These are phyloP conservation scores for Junonia oenone DNA, from an alignment of 2,888 invertebrate species.

Conservation along the genomic window DNA sequence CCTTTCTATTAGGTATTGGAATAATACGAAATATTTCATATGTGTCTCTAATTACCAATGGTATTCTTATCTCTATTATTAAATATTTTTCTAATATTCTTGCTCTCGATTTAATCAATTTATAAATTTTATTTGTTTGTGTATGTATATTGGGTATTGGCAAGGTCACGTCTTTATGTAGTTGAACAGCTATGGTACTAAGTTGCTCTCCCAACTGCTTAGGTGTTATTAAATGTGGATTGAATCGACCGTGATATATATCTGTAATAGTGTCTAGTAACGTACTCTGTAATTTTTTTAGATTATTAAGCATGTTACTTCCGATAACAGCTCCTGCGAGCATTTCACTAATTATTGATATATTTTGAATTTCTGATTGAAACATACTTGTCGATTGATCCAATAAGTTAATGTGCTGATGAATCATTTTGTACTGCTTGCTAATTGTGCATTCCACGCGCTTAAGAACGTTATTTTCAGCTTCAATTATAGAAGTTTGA, in stretches of 20 bases:
- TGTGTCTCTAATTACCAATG: background rate
- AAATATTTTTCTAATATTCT: background rate
- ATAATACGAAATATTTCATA: too few species aligned
- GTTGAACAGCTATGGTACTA: background rate
- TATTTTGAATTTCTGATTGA: background rate
- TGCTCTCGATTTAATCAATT: background rate
- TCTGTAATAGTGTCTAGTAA: background rate
- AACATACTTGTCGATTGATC: too few species aligned
- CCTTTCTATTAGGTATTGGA: too few species aligned
- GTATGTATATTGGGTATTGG: background rate
- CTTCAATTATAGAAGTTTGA: background rate
- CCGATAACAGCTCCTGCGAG: background rate
- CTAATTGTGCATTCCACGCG: background rate
- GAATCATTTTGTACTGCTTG: background rate
- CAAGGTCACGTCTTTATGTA: background rate
- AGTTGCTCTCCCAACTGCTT: too few species aligned
- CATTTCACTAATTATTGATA: background rate
- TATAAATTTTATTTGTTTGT: background rate
- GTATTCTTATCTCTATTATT: background rate
- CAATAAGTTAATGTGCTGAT: background rate
- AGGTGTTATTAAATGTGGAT: background rate
- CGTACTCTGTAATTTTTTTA: background rate
- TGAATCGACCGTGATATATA: background rate
- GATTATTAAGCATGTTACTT: background rate
- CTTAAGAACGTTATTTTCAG: background rate